Evolutionary conservation across 2,797 vertebrate species (phyloP), one percentile per base, ranked within the genome.

Genomic region (Protosalanx chinensis): DNA sequence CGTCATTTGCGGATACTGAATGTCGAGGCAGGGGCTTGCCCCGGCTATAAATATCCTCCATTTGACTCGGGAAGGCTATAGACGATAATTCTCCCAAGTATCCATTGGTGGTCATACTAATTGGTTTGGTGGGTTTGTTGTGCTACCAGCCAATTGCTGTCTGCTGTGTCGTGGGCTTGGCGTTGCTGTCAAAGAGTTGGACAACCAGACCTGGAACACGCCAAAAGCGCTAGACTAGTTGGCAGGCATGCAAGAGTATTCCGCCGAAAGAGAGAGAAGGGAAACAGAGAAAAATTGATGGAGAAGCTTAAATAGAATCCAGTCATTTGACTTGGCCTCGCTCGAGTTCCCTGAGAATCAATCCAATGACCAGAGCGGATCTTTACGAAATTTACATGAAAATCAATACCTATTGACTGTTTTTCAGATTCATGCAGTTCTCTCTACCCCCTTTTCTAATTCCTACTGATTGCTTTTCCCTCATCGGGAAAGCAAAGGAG

Each of bases 211-310:
- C 82, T 77, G 78, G 72, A 80, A 88, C 86, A 88, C 84, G 88
- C 87, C 88, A 90, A 85, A 87, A 87, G 84, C 84, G 90, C 90
- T 90, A 90, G 86, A 89, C 87, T 85, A 78, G 73, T 84, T 91
- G 88, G 89, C 86, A 81, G 75, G 53, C 83, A 77, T 56, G 84
- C 82, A 84, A 84, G 85, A 65, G 12, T 64, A 49, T 63, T 74
- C 78, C 74, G 1, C 72, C 51, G 30, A 4, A 53, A 59, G 75
- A 78, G 56, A 59, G 37, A 60, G 58, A 2, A n/a, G 27, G 13
- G 23, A 62, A n/a, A 75, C 32, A 35, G 73, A 49, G 37, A 76
- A 58, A 76, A 79, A 76, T 6, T 59, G 70, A 18, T 58, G 51
- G 66, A 72, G 15, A 57, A 63, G 51, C 66, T 73, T 74, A 85